phyloP scores from a whole-genome alignment of 2,888 invertebrate species.

The Strigamia transsilvanica region DNA sequence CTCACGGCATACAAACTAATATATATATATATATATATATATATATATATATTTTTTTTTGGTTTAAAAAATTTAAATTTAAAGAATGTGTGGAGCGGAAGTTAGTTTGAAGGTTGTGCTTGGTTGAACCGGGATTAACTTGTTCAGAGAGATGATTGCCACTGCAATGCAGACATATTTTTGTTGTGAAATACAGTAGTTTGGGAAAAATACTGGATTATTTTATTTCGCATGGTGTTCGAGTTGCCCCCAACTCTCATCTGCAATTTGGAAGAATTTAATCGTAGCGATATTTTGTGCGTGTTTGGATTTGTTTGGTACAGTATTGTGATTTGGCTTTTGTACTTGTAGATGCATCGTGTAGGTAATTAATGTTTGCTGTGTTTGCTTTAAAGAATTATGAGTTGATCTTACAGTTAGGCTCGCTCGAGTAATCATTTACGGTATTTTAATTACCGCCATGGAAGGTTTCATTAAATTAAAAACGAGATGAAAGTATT shows the following conservation, averaged over 20 bases:
- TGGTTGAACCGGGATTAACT: too few species aligned
- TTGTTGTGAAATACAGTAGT: neutral
- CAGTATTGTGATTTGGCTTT: too few species aligned
- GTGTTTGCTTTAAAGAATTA: constrained; percentile 40
- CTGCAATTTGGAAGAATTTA: constrained; percentile 5
- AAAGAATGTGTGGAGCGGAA: neutral
- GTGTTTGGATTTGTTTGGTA: too few species aligned
- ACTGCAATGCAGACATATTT: too few species aligned
- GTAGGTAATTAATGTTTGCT: constrained; percentile 24
- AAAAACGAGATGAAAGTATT: too few species aligned
- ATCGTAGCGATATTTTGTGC: too few species aligned
- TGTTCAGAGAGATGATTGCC: too few species aligned
- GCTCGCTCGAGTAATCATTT: constrained; percentile 36
- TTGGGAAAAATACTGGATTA: neutral
- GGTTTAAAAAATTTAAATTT: neutral
- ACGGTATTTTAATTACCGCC: constrained; percentile 4
- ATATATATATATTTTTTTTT: neutral
- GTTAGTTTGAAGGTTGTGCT: neutral
- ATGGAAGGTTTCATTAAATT: neutral
- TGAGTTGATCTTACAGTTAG: constrained; percentile 43
- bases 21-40: too few species aligned
- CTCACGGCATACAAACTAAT: neutral
- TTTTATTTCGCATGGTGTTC: too few species aligned
- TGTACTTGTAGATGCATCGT: too few species aligned
- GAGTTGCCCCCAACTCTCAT: neutral